Conservation (phyloP, 2,113 vertebrate species). For the Andinoacara biseriatus region DNA sequence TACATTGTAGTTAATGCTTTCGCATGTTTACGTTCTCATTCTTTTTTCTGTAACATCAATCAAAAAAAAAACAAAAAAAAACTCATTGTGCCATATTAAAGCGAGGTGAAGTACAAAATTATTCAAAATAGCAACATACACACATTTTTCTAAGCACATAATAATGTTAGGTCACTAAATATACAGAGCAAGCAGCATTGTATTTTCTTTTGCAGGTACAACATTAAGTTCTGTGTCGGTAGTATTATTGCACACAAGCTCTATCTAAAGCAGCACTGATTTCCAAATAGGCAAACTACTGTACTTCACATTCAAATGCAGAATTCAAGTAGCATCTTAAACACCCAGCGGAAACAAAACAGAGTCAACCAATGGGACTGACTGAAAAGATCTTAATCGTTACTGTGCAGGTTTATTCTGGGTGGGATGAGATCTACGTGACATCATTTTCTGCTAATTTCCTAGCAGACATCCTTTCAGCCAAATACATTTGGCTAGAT, state of each 20-base stretch:
- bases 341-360: slow-evolving; percentile 56
- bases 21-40: slow-evolving; percentile 18
- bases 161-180: slow-evolving; percentile 46
- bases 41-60: slow-evolving; percentile 43
- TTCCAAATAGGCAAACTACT: slow-evolving; percentile 64
- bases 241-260: slow-evolving; percentile 69
- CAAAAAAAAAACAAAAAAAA: slow-evolving; percentile 11
- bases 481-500: not conserved
- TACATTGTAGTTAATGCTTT: slow-evolving; percentile 17
- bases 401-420: slow-evolving; percentile 1
- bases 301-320: slow-evolving; percentile 68
- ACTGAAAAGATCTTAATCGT: slow-evolving; percentile 3
- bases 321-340: slow-evolving; percentile 80
- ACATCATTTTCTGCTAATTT: not conserved
- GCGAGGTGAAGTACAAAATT: slow-evolving; percentile 43
- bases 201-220: slow-evolving; percentile 63
- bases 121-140: slow-evolving; percentile 47
- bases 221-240: slow-evolving; percentile 51
- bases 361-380: slow-evolving; percentile 16
- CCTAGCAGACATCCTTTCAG: not conserved
- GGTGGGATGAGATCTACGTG: not conserved
- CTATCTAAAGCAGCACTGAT: slow-evolving; percentile 65
- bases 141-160: slow-evolving; percentile 45
- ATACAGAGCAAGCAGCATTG: slow-evolving; percentile 64
- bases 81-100: slow-evolving; percentile 34